Percentiles rank a stretch among this genome's conserved stretches.
Evolutionary conservation across 1,140 invertebrate species (phyloP).

Genomic region (Drosophila busckii): DNA sequence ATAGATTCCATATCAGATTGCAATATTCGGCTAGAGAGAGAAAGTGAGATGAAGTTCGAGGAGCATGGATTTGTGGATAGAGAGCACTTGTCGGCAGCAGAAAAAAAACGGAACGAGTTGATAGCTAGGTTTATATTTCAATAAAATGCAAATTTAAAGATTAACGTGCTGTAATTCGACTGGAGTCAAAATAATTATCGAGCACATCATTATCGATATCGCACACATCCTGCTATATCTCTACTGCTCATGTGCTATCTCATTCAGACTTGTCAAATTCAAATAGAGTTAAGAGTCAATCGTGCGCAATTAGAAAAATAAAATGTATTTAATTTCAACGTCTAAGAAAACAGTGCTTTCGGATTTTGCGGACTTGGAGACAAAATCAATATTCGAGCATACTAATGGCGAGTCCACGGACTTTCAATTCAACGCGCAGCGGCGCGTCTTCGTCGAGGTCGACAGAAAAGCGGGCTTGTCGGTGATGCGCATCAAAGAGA

Average conservation of each 20-base stretch:
- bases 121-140: conserved; percentile 10
- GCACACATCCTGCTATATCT: no score
- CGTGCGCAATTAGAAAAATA: neutral
- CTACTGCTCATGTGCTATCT: no score
- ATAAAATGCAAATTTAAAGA: no score
- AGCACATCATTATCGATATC: no score
- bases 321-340: conserved; percentile 70
- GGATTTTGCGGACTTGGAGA: conserved; percentile 68
- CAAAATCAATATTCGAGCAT: conserved; percentile 58
- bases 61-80: conserved; percentile 20
- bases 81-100: conserved; percentile 20
- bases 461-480: conserved; percentile 68
- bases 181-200: no score
- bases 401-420: conserved; percentile 56
- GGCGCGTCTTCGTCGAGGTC: conserved; percentile 63
- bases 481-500: conserved; percentile 68
- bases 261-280: no score
- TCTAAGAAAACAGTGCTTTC: conserved; percentile 65
- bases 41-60: conserved; percentile 9
- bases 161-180: no score
- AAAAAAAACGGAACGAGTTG: conserved; percentile 27
- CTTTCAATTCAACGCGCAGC: conserved; percentile 68
- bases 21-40: conserved; percentile 14
- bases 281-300: no score
- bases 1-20: conserved; percentile 22